These are phyloP conservation scores for Halcyon badia DNA, from an alignment of 2,797 vertebrate species.

Conservation along the genomic window DNA sequence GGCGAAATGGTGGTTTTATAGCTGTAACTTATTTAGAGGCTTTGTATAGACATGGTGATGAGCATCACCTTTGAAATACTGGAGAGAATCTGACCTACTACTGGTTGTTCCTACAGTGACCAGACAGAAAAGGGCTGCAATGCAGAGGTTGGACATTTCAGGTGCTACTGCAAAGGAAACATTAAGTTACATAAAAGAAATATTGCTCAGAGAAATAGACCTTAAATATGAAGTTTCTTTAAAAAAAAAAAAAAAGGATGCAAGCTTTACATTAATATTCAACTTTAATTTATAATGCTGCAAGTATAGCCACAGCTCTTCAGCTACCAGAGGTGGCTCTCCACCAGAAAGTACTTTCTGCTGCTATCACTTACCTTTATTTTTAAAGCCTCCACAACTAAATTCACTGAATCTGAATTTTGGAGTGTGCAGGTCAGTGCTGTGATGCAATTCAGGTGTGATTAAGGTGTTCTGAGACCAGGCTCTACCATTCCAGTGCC, in stretches of 20 bases:
- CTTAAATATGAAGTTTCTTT: neutral
- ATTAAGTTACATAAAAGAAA: neutral
- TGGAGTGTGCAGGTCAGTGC: accelerated
- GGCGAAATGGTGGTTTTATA: neutral
- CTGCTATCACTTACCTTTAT: neutral
- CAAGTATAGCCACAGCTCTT: neutral
- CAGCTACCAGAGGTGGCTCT: neutral
- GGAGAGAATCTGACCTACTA: neutral
- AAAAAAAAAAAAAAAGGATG: neutral
- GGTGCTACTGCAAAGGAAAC: neutral
- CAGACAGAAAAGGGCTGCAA: neutral
- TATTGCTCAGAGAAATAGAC: neutral
- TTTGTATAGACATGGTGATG: accelerated
- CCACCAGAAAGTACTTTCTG: neutral
- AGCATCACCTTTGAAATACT: accelerated
- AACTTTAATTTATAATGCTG: neutral
- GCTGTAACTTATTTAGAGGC: neutral
- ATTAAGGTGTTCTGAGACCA: neutral
- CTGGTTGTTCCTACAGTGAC: neutral
- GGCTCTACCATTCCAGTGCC: neutral
- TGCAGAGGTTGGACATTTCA: neutral
- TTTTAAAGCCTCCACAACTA: neutral
- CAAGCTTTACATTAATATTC: neutral
- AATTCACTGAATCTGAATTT: neutral
- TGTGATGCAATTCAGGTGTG: neutral